phyloP scores from a whole-genome alignment of 2,797 vertebrate species.

The Melopsittacus undulatus region DNA sequence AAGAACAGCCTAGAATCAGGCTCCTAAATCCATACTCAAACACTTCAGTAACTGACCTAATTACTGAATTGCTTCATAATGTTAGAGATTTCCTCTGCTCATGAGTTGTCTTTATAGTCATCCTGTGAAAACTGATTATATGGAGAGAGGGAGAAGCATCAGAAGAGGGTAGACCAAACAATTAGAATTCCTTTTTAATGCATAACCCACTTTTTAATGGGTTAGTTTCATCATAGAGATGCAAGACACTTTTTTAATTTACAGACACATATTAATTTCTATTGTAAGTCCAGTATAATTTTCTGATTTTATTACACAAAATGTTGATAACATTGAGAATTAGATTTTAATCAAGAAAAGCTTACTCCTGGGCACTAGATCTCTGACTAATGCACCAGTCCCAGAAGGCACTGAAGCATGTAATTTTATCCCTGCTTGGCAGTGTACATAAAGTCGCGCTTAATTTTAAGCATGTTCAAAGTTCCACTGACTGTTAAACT shows the following conservation, averaged over 20 bases:
- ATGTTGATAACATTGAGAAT: neutral
- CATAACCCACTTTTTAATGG: neutral
- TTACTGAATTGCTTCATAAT: neutral
- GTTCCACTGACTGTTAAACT: neutral
- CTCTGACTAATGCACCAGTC: neutral
- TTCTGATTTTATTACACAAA: neutral
- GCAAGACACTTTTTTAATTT: neutral
- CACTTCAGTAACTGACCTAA: neutral
- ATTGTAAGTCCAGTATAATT: neutral
- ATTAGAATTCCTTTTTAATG: neutral
- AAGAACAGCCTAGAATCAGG: neutral
- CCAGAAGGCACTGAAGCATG: neutral
- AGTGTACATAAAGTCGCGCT: neutral
- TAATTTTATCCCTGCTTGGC: conserved; percentile 13
- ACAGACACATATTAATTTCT: neutral
- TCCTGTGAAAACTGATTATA: neutral
- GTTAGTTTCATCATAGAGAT: neutral
- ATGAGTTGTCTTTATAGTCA: neutral
- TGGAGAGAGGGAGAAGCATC: neutral
- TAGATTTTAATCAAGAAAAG: conserved; percentile 25
- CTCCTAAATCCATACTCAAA: neutral
- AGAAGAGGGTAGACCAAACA: neutral
- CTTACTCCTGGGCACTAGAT: neutral
- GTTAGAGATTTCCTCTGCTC: neutral
- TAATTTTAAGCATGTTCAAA: neutral